Base-by-base conservation (phyloP, 1,140 invertebrate genomes). In the Hormaphis cornu region DNA sequence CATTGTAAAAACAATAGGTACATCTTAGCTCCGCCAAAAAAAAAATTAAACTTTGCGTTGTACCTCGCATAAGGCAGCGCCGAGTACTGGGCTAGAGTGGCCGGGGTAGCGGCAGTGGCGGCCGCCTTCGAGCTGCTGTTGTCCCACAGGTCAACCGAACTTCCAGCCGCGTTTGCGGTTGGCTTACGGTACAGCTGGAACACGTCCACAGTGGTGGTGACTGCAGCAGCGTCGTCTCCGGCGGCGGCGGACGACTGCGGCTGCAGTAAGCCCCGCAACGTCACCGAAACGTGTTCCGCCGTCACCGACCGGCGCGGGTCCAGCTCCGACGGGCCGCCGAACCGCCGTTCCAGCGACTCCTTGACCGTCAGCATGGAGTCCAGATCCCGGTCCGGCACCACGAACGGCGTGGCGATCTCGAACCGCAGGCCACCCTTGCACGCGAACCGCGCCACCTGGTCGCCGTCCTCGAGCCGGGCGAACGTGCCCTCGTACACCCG, bases 401-500 rank as follows among this genome's bases (percentile, higher is more conserved):
- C 28, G 14, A 66, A 66, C 9, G 61, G 61, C 42, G 61, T 66
- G 28, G 61, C 61, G 3, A 66, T 22, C 18, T 66, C 61, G 18
- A 66, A 66, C 26, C 61, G 61, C 12, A 33, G 28, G 1, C 61
- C 61, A 5, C 28, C 28, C 5, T 48, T 9, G 30, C 61, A 66
- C 3, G n/a, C 61, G 42, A 66, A 66, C 28, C 44, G 26, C 0
- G 61, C 61, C 26, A 66, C 42, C 44, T 66, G 61, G 30, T 66
- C 61, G 7, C 61, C 61, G 28, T 66, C 61, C 12, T 7, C n/a
- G 12, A 66, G 61, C 28, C 61, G 30, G 1, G 44, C 28, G 14
- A 66, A 66, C 18, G 42, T 66, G 40, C 61, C 61, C 61, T 50
- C 61, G 61, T 66, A 66, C 42, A 66, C 61, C n/a, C 61, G 40